Evolutionary conservation across 2,797 vertebrate species (phyloP).

Genomic region (Sebastes taczanowskii): DNA sequence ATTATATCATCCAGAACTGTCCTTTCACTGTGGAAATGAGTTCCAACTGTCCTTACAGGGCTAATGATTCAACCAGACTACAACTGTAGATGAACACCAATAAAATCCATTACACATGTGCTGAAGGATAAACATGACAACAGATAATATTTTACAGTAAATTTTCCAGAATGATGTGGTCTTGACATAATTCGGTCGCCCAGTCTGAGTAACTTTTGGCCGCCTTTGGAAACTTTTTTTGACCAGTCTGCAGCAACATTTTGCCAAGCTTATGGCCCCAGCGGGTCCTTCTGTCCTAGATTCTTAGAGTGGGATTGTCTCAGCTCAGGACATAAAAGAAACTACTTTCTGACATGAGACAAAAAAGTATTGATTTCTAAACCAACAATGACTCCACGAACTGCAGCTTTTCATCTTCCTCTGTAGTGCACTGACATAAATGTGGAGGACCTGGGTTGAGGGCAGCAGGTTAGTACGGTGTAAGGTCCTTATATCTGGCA

Average conservation of each 20-base stretch:
- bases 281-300: background rate
- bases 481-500: slow-evolving; percentile 68
- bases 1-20: slow-evolving; percentile 56
- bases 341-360: slow-evolving; percentile 17
- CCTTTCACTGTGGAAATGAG: slow-evolving; percentile 44
- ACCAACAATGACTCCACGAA: slow-evolving; percentile 57
- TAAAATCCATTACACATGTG: slow-evolving; percentile 24
- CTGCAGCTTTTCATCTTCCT: slow-evolving; percentile 53
- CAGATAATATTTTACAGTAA: slow-evolving; percentile 33
- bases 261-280: background rate
- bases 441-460: slow-evolving; percentile 24
- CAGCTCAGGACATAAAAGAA: slow-evolving; percentile 20
- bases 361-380: slow-evolving; percentile 56
- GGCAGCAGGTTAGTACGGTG: slow-evolving; percentile 40
- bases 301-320: slow-evolving; percentile 8
- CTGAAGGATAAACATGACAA: slow-evolving; percentile 50
- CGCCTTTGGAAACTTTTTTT: slow-evolving; percentile 1
- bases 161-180: slow-evolving; percentile 20
- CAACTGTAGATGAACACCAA: slow-evolving; percentile 21
- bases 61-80: slow-evolving; percentile 34
- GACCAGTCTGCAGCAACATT: slow-evolving; percentile 2
- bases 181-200: slow-evolving; percentile 12
- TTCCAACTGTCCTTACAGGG: slow-evolving; percentile 48
- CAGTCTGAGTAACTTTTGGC: slow-evolving; percentile 12
- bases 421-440: slow-evolving; percentile 40